Evolutionary conservation across 1,140 invertebrate genomes (phyloP).

Genomic region (Calycopis cecrops): DNA sequence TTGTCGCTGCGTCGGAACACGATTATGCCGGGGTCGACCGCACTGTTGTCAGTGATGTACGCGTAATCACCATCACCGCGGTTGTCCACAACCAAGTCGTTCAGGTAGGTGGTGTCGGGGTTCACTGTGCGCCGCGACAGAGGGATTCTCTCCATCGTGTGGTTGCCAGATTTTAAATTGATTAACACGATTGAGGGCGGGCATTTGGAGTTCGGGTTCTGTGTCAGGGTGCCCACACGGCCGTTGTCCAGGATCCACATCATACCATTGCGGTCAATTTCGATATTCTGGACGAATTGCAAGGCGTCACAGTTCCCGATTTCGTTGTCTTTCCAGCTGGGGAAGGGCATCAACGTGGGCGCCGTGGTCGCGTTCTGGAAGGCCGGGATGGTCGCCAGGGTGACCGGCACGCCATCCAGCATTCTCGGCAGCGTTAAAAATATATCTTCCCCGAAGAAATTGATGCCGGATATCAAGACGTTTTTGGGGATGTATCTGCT

Average conservation of each 20-base stretch:
- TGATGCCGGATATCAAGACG: slow-evolving; percentile 78
- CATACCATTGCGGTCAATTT: slow-evolving; percentile 80
- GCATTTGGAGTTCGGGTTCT: slow-evolving; percentile 69
- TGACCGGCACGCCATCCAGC: slow-evolving; percentile 80
- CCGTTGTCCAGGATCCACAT: slow-evolving; percentile 85
- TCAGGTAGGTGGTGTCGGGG: slow-evolving; percentile 75
- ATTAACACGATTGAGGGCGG: slow-evolving; percentile 81
- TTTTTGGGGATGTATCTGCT: slow-evolving; percentile 77
- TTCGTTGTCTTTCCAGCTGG: slow-evolving; percentile 80
- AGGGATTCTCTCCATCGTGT: slow-evolving; percentile 73
- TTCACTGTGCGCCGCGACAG: slow-evolving; percentile 75
- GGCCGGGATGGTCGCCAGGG: slow-evolving; percentile 77
- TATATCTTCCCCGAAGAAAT: slow-evolving; percentile 78
- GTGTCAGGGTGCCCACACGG: slow-evolving; percentile 71
- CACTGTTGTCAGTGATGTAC: slow-evolving; percentile 82
- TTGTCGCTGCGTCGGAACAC: slow-evolving; percentile 78
- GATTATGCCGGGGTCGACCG: slow-evolving; percentile 81
- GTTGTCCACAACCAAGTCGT: slow-evolving; percentile 82
- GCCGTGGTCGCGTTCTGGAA: slow-evolving; percentile 74
- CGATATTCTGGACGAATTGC: slow-evolving; percentile 82
- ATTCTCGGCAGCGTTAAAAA: slow-evolving; percentile 80
- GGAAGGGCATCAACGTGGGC: slow-evolving; percentile 79
- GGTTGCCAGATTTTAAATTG: slow-evolving; percentile 77
- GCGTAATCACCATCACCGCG: slow-evolving; percentile 77
- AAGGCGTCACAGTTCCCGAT: slow-evolving; percentile 78